Evolutionary conservation across 2,797 vertebrate species (phyloP).

Genomic region (Spinibarbus caldwelli): DNA sequence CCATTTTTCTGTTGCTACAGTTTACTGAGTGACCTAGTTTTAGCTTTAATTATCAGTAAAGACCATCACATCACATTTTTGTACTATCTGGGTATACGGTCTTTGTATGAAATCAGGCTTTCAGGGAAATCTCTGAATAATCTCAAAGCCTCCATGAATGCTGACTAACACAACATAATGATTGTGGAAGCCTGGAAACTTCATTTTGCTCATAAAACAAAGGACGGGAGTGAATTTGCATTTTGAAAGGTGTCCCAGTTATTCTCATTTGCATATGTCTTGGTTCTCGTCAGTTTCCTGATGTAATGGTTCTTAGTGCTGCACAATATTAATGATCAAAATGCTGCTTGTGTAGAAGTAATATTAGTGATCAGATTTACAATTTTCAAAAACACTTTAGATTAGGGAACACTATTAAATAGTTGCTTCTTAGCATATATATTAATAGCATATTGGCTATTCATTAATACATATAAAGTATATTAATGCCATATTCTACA

Average conservation of each 20-base stretch:
- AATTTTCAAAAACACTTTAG: neutral
- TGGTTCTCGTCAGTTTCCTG: neutral
- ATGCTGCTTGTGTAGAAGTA: neutral
- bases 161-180: neutral
- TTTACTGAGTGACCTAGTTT: constrained; percentile 18
- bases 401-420: too few relatives aligned
- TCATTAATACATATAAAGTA: too few relatives aligned
- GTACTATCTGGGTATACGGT: neutral
- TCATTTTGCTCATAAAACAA: constrained; percentile 7
- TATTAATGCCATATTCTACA: too few relatives aligned
- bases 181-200: neutral
- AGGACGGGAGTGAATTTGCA: neutral
- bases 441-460: too few relatives aligned
- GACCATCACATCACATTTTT: constrained; percentile 1
- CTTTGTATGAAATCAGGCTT: constrained; percentile 12
- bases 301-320: neutral
- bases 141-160: constrained; percentile 11
- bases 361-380: neutral
- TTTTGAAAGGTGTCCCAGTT: constrained; percentile 22
- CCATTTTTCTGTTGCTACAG: neutral
- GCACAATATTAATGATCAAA: neutral
- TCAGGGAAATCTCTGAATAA: constrained; percentile 11
- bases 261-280: neutral
- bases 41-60: constrained; percentile 27
- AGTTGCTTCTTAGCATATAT: too few relatives aligned